Conservation (phyloP, 1,140 invertebrate species). For the Dendrolimus punctatus region DNA sequence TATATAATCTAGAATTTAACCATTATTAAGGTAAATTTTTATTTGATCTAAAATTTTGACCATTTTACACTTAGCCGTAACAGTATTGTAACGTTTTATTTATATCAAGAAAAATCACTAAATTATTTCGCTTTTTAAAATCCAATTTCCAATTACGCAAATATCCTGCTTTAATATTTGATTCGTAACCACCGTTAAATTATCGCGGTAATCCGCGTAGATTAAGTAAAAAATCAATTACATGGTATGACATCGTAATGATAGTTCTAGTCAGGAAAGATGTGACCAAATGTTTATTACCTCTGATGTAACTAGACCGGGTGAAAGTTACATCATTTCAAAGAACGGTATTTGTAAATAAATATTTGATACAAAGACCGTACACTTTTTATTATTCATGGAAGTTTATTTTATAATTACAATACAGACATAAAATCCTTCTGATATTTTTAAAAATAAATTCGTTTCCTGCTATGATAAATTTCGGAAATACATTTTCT, state of each 20-base stretch:
- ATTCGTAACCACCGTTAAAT: slow-evolving; percentile 3
- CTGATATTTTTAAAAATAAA: no score
- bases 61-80: no score
- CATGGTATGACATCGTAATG: slow-evolving; percentile 6
- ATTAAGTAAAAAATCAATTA: slow-evolving; percentile 16
- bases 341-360: no score
- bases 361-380: not conserved
- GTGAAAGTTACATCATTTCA: not conserved
- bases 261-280: slow-evolving; percentile 6
- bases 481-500: no score
- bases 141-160: slow-evolving; percentile 19
- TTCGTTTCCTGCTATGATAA: no score
- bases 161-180: slow-evolving; percentile 7
- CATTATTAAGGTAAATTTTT: no score
- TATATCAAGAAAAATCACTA: not conserved
- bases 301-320: slow-evolving; percentile 17
- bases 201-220: slow-evolving; percentile 9
- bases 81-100: no score
- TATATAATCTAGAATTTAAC: no score
- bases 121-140: slow-evolving; percentile 12
- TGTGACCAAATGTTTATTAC: slow-evolving; percentile 16
- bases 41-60: no score
- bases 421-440: no score
- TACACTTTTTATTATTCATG: not conserved
- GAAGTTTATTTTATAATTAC: no score